Conservation (phyloP, 2,797 vertebrate species). For the Lacerta bilineata region DNA sequence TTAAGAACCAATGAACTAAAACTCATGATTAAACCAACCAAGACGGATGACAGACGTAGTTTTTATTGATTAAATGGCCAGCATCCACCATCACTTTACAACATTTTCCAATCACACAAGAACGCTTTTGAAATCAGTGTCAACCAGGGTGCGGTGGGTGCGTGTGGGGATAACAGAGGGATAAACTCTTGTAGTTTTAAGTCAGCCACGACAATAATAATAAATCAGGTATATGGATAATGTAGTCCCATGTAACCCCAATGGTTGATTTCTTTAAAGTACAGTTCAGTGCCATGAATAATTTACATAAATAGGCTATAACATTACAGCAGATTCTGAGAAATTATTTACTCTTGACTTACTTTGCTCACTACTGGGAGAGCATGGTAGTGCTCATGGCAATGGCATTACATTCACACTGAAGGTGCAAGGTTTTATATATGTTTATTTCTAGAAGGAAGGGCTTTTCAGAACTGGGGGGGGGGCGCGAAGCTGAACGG, state of each 20-base stretch:
- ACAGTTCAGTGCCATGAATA: constrained; percentile 51
- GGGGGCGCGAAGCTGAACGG: constrained; percentile 19
- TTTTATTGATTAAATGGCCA: neutral
- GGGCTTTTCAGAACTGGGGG: constrained; percentile 46
- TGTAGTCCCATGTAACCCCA: constrained; percentile 1
- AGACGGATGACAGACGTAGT: neutral
- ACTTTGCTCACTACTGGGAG: neutral
- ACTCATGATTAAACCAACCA: neutral
- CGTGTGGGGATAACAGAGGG: neutral
- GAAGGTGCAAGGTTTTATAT: neutral
- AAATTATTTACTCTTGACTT: constrained; percentile 32
- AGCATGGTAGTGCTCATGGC: neutral
- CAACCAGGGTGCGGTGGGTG: neutral
- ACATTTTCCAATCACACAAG: neutral
- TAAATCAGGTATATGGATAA: neutral
- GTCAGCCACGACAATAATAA: neutral
- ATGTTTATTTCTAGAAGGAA: neutral
- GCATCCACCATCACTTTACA: neutral
- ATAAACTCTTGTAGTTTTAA: constrained; percentile 2
- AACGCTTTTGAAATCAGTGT: neutral
- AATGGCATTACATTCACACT: neutral
- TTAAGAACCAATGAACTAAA: neutral
- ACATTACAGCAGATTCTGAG: constrained; percentile 65
- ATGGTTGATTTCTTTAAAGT: constrained; percentile 60
- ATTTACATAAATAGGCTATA: constrained; percentile 65